A percentile compares a stretch with the other conserved stretches of the same genome.
These are phyloP conservation scores for Hemistola chrysoprasaria DNA, from an alignment of 2,888 invertebrate genomes.

Conservation along the genomic window DNA sequence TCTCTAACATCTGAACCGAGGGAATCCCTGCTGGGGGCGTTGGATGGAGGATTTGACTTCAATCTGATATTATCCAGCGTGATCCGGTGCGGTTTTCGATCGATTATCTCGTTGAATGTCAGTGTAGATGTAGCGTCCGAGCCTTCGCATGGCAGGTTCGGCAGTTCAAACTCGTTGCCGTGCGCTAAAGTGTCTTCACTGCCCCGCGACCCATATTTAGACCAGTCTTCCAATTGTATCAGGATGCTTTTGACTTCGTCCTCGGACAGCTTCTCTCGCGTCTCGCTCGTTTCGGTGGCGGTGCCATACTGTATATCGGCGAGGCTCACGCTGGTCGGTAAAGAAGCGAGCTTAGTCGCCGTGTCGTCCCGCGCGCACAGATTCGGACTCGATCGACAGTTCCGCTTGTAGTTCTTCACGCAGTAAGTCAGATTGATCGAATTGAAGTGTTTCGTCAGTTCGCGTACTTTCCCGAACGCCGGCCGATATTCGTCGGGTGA, in stretches of 20 bases:
- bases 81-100: constrained; percentile 73
- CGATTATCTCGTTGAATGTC: constrained; percentile 76
- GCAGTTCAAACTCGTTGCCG: constrained; percentile 71
- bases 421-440: constrained; percentile 70
- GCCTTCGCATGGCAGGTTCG: constrained; percentile 67
- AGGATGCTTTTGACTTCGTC: constrained; percentile 74
- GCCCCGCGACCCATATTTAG: constrained; percentile 71
- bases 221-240: constrained; percentile 76
- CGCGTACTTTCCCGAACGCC: constrained; percentile 87
- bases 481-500: constrained; percentile 87
- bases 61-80: constrained; percentile 68
- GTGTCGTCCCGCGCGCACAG: constrained; percentile 55
- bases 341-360: constrained; percentile 27
- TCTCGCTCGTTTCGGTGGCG: constrained; percentile 56
- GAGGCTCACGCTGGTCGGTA: constrained; percentile 65
- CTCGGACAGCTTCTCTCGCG: constrained; percentile 61
- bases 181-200: constrained; percentile 74
- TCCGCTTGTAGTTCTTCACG: constrained; percentile 65
- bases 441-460: constrained; percentile 86
- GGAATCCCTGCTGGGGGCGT: constrained; percentile 13
- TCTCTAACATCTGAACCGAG: too few relatives aligned
- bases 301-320: constrained; percentile 69
- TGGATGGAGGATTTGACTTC: constrained; percentile 58
- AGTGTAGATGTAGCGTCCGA: constrained; percentile 23
- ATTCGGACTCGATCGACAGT: constrained; percentile 76